Percentiles rank a stretch among this genome's conserved stretches.
These are phyloP conservation scores for Tenthredo distinguenda DNA, from an alignment of 2,888 invertebrate species.

Conservation along the genomic window DNA sequence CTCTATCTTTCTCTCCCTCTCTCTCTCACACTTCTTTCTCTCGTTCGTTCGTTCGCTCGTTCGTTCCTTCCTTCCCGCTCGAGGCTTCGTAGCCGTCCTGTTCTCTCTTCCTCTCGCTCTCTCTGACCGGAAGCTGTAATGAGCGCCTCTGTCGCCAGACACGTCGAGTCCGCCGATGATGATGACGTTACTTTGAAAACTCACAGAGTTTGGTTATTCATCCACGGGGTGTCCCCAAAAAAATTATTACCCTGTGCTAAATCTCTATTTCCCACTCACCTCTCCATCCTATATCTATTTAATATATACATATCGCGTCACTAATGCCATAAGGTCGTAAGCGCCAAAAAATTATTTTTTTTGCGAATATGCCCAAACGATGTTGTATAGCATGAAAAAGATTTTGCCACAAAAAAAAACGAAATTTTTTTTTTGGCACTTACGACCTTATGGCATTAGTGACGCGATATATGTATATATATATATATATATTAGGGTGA, in stretches of 20 bases:
- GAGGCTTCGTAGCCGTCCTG: background rate
- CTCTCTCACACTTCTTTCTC: constrained; percentile 28
- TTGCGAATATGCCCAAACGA: no score
- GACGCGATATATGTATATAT: background rate
- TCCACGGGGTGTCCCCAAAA: background rate
- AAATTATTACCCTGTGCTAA: constrained; percentile 9
- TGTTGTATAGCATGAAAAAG: no score
- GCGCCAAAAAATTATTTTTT: no score
- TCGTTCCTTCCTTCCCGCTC: constrained; percentile 42
- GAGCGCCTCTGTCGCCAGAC: constrained; percentile 75
- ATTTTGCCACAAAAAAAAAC: no score
- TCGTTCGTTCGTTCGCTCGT: constrained; percentile 58
- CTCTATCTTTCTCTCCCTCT: background rate
- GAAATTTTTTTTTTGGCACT: no score
- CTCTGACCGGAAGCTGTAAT: constrained; percentile 75
- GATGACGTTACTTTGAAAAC: constrained; percentile 74
- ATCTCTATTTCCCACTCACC: background rate
- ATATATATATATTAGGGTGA: background rate
- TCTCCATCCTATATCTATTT: background rate
- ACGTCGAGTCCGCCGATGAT: constrained; percentile 64
- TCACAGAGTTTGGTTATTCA: constrained; percentile 57
- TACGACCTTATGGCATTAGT: no score
- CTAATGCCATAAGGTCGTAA: no score
- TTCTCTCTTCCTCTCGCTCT: constrained; percentile 57
- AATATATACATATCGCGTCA: no score